A percentile compares a stretch with the other conserved stretches of the same genome.
Evolutionary conservation across 2,113 vertebrate species (phyloP).

Genomic region (Microcebus murinus): DNA sequence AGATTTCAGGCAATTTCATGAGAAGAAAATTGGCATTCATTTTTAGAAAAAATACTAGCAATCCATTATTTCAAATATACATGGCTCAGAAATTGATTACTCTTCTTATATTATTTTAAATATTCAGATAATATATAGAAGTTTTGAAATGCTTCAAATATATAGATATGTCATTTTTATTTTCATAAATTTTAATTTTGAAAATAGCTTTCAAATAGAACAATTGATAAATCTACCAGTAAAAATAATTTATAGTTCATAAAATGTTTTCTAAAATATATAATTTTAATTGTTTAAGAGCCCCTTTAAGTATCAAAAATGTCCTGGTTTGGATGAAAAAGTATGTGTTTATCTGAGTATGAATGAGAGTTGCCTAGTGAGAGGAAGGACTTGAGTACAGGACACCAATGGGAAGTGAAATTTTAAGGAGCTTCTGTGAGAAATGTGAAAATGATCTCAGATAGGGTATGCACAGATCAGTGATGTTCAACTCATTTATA

Average conservation of each 20-base stretch:
- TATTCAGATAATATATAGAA: background rate
- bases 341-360: background rate
- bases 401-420: background rate
- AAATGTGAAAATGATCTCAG: background rate
- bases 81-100: background rate
- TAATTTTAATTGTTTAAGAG: slow-evolving; percentile 1
- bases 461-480: background rate
- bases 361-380: background rate
- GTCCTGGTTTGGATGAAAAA: background rate
- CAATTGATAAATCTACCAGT: background rate
- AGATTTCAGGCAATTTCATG: background rate
- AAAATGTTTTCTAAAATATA: slow-evolving; percentile 35
- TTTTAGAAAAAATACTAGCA: background rate
- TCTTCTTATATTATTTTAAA: slow-evolving; percentile 39
- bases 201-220: background rate
- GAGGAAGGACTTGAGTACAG: background rate
- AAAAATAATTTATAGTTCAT: background rate
- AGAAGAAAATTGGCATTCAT: background rate
- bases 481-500: slow-evolving; percentile 13
- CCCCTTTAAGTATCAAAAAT: background rate
- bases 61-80: background rate
- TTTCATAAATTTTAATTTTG: slow-evolving; percentile 54
- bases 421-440: background rate
- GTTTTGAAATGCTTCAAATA: slow-evolving; percentile 11
- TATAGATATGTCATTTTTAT: background rate